Conservation (phyloP, 92 coral and sea anemone species). For the Desmophyllum pertusum region DNA sequence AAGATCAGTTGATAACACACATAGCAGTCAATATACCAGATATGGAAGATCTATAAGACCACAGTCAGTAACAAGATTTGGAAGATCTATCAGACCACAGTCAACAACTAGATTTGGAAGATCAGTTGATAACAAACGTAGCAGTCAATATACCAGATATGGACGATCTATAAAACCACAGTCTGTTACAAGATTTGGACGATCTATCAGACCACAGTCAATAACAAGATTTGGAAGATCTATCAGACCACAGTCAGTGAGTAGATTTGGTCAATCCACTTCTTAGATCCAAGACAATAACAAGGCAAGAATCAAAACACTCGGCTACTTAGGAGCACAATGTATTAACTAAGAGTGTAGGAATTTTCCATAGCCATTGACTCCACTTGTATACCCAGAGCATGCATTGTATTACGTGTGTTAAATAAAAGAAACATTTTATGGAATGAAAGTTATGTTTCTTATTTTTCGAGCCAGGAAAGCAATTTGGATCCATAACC, state of each 20-base stretch:
- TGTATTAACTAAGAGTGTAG: too few species aligned
- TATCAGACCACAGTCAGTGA: neutral
- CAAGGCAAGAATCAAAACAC: too few species aligned
- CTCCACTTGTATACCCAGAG: too few species aligned
- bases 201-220: neutral
- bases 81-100: neutral
- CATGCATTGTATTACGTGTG: too few species aligned
- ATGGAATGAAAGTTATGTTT: too few species aligned
- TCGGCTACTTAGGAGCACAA: too few species aligned
- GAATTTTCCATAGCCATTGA: too few species aligned
- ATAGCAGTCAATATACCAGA: neutral
- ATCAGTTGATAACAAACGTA: neutral
- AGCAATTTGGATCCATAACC: too few species aligned
- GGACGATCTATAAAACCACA: neutral
- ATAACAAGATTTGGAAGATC: conserved; percentile 6
- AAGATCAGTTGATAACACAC: neutral
- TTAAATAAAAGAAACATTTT: too few species aligned
- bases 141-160: neutral
- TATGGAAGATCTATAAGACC: neutral
- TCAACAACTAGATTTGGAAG: neutral
- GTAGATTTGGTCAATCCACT: conserved; percentile 1
- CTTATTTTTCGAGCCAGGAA: too few species aligned
- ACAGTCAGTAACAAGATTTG: neutral
- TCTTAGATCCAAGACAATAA: too few species aligned
- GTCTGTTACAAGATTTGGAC: neutral